Evolutionary conservation across 2,797 vertebrate genomes (phyloP).

Genomic region (Scolopax rusticola): DNA sequence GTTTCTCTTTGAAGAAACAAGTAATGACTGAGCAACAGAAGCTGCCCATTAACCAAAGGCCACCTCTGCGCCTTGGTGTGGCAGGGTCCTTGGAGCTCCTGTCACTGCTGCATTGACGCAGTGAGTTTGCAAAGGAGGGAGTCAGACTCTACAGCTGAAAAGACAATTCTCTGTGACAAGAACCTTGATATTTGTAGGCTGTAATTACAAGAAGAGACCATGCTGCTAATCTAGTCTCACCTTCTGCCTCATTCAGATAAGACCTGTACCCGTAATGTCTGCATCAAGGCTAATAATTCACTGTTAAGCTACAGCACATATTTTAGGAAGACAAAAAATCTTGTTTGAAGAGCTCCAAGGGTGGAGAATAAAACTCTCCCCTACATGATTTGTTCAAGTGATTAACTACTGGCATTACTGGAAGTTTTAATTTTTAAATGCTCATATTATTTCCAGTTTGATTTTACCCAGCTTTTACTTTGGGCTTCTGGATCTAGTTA

Average conservation of each 20-base stretch:
- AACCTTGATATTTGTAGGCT: background rate
- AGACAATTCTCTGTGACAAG: background rate
- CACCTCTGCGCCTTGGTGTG: background rate
- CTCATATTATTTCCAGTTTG: background rate
- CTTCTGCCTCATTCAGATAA: conserved; percentile 3
- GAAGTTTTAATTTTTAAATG: conserved; percentile 37
- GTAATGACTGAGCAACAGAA: background rate
- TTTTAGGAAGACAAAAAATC: conserved; percentile 10
- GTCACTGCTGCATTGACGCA: background rate
- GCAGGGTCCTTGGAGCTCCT: background rate
- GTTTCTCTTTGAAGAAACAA: background rate
- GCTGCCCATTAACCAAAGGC: background rate
- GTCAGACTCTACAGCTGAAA: background rate
- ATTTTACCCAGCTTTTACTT: conserved; percentile 39
- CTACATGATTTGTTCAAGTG: conserved; percentile 2
- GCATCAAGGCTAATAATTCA: conserved; percentile 49
- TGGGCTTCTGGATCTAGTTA: conserved; percentile 43
- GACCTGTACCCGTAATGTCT: conserved; percentile 38
- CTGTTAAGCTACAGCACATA: background rate
- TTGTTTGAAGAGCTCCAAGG: conserved; percentile 25
- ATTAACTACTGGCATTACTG: conserved; percentile 16
- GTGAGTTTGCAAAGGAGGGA: background rate
- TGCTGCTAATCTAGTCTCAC: conserved; percentile 50
- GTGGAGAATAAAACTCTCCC: background rate
- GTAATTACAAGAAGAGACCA: conserved; percentile 25